Percentiles rank a stretch among this genome's conserved stretches.
phyloP scores from a whole-genome alignment of 2,113 vertebrate species.

The Mormyrus lacerda region DNA sequence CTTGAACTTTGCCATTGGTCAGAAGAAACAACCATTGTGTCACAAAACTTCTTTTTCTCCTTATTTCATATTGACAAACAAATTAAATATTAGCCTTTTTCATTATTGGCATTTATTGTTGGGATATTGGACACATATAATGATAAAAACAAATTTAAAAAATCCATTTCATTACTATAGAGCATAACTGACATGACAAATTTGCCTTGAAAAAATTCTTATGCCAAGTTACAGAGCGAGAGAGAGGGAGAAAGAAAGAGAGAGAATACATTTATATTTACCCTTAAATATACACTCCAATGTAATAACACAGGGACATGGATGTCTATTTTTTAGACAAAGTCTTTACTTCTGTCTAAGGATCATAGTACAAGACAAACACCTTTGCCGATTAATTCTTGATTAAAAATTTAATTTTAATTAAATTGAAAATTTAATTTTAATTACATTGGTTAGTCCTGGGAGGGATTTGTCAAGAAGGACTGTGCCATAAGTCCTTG shows the following conservation, averaged over 20 bases:
- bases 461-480: neutral
- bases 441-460: constrained; percentile 2
- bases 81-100: neutral
- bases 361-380: neutral
- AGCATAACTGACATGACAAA: neutral
- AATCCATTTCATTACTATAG: neutral
- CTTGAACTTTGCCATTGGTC: neutral
- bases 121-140: neutral
- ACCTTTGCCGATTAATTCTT: neutral
- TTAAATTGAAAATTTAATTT: constrained; percentile 9
- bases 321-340: neutral
- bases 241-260: neutral
- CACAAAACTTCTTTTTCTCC: neutral
- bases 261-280: neutral
- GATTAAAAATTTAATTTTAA: constrained; percentile 11
- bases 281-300: neutral
- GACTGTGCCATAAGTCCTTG: neutral
- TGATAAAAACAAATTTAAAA: neutral
- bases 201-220: neutral
- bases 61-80: neutral
- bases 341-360: neutral
- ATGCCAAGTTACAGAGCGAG: neutral
- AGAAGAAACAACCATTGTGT: neutral
- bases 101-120: neutral
- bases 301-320: neutral